Evolutionary conservation across 2,113 vertebrate species (phyloP).

Genomic region (Podarcis raffonei): DNA sequence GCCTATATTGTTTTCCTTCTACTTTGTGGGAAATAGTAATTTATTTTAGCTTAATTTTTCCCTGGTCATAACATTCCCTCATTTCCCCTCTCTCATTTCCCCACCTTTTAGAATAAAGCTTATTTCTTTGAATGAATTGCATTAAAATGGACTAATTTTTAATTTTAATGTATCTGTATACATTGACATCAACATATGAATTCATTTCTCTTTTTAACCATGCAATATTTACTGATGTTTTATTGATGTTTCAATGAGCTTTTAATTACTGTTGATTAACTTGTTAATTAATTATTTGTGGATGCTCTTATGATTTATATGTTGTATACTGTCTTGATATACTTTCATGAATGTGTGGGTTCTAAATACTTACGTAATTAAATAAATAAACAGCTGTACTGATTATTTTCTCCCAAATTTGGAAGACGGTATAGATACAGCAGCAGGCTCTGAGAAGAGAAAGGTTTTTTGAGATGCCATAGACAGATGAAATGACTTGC

Average conservation of each 20-base stretch:
- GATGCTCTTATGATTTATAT: too few species aligned
- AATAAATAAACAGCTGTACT: too few species aligned
- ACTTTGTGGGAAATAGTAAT: neutral
- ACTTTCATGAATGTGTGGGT: too few species aligned
- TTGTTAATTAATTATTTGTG: too few species aligned
- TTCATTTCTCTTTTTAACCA: too few species aligned
- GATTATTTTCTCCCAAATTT: neutral
- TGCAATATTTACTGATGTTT: too few species aligned
- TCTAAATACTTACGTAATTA: too few species aligned
- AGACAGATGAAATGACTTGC: too few species aligned
- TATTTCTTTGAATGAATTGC: neutral
- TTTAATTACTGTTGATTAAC: too few species aligned
- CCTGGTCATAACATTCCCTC: neutral
- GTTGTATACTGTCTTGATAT: too few species aligned
- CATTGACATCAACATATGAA: neutral
- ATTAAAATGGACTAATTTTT: neutral
- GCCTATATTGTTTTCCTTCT: neutral
- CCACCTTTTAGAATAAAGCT: neutral
- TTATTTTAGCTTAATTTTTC: neutral
- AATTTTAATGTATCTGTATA: neutral
- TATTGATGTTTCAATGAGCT: too few species aligned
- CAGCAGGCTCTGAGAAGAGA: neutral
- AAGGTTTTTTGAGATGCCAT: neutral
- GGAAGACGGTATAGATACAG: neutral
- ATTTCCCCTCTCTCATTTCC: neutral